Evolutionary conservation across 2,113 vertebrate genomes (phyloP).

Genomic region (human): DNA sequence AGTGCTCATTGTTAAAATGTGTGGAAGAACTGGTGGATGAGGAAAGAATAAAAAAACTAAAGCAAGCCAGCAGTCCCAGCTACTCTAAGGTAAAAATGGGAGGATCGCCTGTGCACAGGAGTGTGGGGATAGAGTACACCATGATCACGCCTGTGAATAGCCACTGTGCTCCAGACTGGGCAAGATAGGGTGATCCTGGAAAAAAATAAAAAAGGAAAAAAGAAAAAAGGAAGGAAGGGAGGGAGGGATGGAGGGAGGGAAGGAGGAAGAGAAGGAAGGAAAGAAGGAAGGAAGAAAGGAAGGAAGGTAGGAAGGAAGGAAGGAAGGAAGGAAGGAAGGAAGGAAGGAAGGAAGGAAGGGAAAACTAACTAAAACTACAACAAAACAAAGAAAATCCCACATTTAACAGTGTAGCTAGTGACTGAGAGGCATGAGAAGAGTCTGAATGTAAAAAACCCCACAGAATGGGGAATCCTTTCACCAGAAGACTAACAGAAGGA

Average conservation of each 20-base stretch:
- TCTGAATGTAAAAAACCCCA: background rate
- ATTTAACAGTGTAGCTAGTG: background rate
- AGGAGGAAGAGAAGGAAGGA: too few relatives aligned
- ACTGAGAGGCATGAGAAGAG: background rate
- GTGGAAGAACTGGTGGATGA: background rate
- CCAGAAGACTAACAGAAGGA: background rate
- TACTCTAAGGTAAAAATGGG: background rate
- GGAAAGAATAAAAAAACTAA: background rate
- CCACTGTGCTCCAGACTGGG: background rate
- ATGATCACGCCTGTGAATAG: background rate
- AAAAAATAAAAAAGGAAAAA: too few relatives aligned
- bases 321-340: too few relatives aligned
- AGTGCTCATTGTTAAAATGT: background rate
- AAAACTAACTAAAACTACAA: background rate
- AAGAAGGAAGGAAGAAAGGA: too few relatives aligned
- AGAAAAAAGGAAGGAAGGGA: too few relatives aligned
- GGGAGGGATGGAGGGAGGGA: too few relatives aligned
- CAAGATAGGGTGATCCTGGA: background rate
- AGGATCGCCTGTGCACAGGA: background rate
- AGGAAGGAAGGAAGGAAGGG: too few relatives aligned
- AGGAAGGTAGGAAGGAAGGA: too few relatives aligned
- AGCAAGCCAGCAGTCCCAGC: background rate
- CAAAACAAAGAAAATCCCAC: background rate
- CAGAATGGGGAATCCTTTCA: background rate
- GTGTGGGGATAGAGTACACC: background rate